Conservation (phyloP, 1,140 invertebrate species). For the Lamellibrachia luymesi region DNA sequence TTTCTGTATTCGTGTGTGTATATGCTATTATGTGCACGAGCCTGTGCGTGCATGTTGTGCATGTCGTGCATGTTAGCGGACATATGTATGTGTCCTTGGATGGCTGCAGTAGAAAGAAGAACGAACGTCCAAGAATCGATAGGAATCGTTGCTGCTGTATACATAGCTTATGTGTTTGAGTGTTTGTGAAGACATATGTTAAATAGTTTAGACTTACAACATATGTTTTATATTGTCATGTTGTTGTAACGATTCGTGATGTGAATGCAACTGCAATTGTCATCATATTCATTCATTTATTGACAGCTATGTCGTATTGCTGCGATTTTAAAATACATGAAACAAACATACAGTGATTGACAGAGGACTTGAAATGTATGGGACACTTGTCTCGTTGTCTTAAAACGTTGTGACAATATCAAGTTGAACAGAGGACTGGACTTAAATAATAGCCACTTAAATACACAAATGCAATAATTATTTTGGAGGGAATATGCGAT, state of each 20-base stretch:
- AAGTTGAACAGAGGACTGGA: too few relatives aligned
- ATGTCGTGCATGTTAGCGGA: background rate
- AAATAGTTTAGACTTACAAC: background rate
- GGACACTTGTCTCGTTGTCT: too few relatives aligned
- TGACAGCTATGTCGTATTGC: background rate
- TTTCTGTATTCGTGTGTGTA: background rate
- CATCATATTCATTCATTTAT: background rate
- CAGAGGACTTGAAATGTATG: too few relatives aligned
- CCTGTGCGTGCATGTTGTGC: background rate
- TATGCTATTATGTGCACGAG: background rate
- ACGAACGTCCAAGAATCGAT: background rate
- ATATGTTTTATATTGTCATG: background rate
- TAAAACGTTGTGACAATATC: too few relatives aligned
- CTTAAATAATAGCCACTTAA: too few relatives aligned
- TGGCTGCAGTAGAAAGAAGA: background rate
- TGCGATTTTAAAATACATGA: background rate
- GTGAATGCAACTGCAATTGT: background rate
- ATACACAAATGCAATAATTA: too few relatives aligned
- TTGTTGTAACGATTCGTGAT: background rate
- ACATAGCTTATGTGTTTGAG: background rate
- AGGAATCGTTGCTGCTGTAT: background rate
- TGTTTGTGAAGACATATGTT: background rate
- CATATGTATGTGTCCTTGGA: background rate
- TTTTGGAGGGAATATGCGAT: too few relatives aligned
- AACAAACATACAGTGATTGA: too few relatives aligned